phyloP scores from a whole-genome alignment of 2,888 invertebrate species.

The Oegoconia quadripuncta region DNA sequence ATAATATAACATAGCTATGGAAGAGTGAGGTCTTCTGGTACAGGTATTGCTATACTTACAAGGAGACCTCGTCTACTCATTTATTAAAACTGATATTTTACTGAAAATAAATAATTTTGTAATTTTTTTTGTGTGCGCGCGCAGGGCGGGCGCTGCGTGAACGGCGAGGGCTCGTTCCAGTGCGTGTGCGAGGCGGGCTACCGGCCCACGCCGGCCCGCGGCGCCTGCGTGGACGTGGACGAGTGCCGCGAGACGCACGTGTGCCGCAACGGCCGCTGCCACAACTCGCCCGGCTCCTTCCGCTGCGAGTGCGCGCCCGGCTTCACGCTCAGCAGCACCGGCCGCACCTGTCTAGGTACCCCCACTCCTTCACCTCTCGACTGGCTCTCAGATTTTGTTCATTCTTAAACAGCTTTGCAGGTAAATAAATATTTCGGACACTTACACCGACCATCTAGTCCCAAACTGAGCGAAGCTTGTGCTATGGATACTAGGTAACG shows the following conservation, averaged over 20 bases:
- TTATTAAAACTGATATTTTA: no score
- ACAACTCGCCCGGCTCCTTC: constrained; percentile 89
- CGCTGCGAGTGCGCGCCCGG: constrained; percentile 89
- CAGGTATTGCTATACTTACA: no score
- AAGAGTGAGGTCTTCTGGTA: no score
- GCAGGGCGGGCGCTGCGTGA: constrained; percentile 88
- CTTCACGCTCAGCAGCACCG: constrained; percentile 88
- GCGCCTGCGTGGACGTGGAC: constrained; percentile 71
- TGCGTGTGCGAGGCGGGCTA: constrained; percentile 92
- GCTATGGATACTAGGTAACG: no score
- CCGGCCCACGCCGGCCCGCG: constrained; percentile 75
- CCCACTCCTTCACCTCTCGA: not conserved
- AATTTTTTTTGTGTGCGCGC: not conserved
- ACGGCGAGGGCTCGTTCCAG: constrained; percentile 89
- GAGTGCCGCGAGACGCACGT: constrained; percentile 86
- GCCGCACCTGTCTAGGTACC: constrained; percentile 86
- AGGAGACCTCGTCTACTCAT: no score
- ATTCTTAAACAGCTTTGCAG: no score
- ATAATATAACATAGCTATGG: no score
- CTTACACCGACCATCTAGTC: no score
- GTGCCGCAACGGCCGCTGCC: constrained; percentile 88
- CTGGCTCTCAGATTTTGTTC: no score
- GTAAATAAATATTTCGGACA: no score
- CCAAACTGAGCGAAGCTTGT: no score
- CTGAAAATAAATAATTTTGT: no score